Evolutionary conservation across 2,888 invertebrate species (phyloP), one percentile per base, ranked within the genome.

Genomic region (Liposcelis brunnea): DNA sequence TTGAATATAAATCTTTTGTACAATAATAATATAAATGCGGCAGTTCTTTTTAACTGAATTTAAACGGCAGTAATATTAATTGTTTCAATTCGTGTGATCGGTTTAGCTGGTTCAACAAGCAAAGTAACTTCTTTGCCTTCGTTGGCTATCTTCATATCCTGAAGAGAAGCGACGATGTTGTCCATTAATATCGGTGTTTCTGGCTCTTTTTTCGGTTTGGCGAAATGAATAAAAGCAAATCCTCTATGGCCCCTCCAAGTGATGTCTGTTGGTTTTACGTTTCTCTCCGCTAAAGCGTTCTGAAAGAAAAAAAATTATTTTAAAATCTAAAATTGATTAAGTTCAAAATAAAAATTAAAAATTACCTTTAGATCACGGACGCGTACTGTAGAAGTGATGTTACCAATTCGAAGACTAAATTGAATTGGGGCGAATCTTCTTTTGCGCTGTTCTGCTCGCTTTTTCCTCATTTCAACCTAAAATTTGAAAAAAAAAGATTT

Each of bases 221-320:
- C 74, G 64, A 81, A 83, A 60, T 83, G 81, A 53, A 84, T 67
- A 55, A 75, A 80, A 57, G 79, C 80, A 59, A 74, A 75, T 45
- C 80, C 79, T 46, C 70, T 52, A 44, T 51, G 52, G 1, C 56
- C 55, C 35, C 52, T 50, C 84, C 84, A 84, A 45, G 77, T 74
- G 62, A 84, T 83, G 50, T 77, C 73, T 53, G 74, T 72, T 4
- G 84, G 83, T 56, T 78, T 80, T 46, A 83, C 77, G 38, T 80
- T 78, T 53, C 80, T 75, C 55, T 79, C 78, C 35, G 69, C 69
- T 31, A 84, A 62, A 31, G 80, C 83, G 43, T 74, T 40, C 19
- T 36, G 14, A 11, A n/a, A 32, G 10, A 32, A 32, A 32, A 10
- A 10, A 32, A 32, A n/a, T 32, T 32, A 32, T n/a, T n/a, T n/a